Evolutionary conservation across 2,888 invertebrate genomes (phyloP), one percentile per base, ranked within the genome.

Genomic region (Hypomecis atomaria): DNA sequence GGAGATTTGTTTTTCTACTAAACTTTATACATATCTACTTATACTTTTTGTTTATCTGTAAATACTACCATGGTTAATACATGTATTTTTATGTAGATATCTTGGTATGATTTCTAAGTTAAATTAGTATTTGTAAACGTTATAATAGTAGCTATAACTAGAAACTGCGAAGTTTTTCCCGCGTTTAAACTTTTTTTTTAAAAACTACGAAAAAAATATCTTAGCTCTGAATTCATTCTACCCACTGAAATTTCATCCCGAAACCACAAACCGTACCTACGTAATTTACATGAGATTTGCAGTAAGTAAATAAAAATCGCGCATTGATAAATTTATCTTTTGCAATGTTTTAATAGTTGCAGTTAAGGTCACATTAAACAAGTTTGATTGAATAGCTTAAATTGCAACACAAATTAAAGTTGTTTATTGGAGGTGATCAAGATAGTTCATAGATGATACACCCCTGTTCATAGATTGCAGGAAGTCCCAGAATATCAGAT

Each of bases 361-460:
- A 47, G 57, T 59, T 10, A 48, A 59, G 64, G 56, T 65, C 52
- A 55, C 23, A 23, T 23, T 34, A 11, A 10, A 55, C 37, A 47
- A 36, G 54, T 57, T 57, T 40, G 6, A 37, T 62, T 45, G 6
- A 48, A 49, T 55, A 53, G 52, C 33, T 50, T 50, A n/a, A 11
- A 49, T 63, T 63, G 45, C 56, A 47, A 38, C 40, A 52, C 9
- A 34, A 43, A 50, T 40, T 40, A 55, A 33, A 59, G 50, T 54
- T 45, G 64, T 60, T 50, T 50, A 48, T 43, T 56, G 36, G 45
- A 59, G 55, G 64, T 47, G 55, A 60, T 43, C 65, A 34, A 40
- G 49, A 54, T 33, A 9, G 34, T 37, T 44, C 44, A 34, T 7
- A 40, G 36, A 11, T 54, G 13, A 57, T 42, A 37, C 48, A 38